phyloP scores from a whole-genome alignment of 2,797 vertebrate species.

The Valencia hispanica region DNA sequence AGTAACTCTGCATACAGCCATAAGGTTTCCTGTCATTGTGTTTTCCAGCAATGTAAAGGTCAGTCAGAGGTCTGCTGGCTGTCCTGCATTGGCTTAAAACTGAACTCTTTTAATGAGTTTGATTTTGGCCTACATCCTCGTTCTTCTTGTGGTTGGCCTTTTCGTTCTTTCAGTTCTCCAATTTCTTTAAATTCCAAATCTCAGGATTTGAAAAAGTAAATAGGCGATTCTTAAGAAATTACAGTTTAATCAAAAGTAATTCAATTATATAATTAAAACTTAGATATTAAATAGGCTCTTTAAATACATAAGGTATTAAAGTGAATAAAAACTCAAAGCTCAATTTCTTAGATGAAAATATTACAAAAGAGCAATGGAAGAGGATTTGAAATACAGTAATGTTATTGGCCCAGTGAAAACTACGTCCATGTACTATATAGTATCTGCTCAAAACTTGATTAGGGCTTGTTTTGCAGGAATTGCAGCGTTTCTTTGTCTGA shows the following conservation, averaged over 20 bases:
- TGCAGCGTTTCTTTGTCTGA: background rate
- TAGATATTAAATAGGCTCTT: background rate
- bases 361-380: background rate
- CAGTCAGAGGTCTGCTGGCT: background rate
- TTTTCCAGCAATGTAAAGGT: background rate
- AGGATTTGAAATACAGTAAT: background rate
- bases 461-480: background rate
- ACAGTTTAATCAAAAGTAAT: background rate
- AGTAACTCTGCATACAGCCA: background rate
- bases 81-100: background rate
- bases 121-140: conserved; percentile 12
- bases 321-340: background rate
- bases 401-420: background rate
- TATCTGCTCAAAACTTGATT: background rate
- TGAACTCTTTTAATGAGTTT: conserved; percentile 9
- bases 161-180: conserved; percentile 35
- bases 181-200: background rate
- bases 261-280: background rate
- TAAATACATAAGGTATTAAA: background rate
- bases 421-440: background rate
- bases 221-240: no score
- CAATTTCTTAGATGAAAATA: background rate
- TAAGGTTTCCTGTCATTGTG: background rate
- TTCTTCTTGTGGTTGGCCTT: conserved; percentile 8
- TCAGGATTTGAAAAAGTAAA: background rate